Evolutionary conservation across 1,140 invertebrate genomes (phyloP).

Genomic region (Eupeodes corollae): DNA sequence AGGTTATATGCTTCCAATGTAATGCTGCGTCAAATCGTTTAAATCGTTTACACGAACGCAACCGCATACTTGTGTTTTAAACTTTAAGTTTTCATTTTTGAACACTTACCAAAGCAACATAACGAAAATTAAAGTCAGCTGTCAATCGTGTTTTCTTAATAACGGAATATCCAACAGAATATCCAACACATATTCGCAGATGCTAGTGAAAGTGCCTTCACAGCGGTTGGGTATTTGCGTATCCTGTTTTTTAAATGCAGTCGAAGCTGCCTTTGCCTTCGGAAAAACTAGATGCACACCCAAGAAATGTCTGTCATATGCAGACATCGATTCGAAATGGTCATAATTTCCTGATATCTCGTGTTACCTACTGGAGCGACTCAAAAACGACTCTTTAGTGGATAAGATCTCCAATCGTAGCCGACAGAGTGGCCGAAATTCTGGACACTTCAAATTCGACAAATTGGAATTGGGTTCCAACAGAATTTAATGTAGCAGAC

Average conservation of each 20-base stretch:
- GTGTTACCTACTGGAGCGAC: neutral
- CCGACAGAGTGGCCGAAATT: constrained; percentile 11
- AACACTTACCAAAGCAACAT: no score
- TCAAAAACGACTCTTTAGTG: neutral
- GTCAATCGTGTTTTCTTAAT: no score
- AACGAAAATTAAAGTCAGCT: no score
- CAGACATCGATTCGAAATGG: neutral
- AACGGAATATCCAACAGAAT: no score
- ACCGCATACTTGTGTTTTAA: no score
- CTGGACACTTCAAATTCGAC: constrained; percentile 7
- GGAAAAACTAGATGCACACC: constrained; percentile 29
- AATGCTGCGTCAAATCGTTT: no score
- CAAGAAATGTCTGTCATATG: constrained; percentile 20
- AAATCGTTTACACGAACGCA: no score
- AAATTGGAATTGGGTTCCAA: constrained; percentile 21
- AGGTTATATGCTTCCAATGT: no score
- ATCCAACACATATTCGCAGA: constrained; percentile 4
- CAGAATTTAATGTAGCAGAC: constrained; percentile 24
- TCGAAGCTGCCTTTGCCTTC: neutral
- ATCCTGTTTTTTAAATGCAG: neutral
- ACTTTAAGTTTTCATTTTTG: no score
- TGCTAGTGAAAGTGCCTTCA: constrained; percentile 23
- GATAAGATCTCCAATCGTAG: neutral
- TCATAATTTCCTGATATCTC: neutral
- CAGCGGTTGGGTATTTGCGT: constrained; percentile 16